Evolutionary conservation across 53 echinoderm and acorn worm genomes (phyloP), one percentile per base, ranked within the genome.

Genomic region (Crossaster papposus): DNA sequence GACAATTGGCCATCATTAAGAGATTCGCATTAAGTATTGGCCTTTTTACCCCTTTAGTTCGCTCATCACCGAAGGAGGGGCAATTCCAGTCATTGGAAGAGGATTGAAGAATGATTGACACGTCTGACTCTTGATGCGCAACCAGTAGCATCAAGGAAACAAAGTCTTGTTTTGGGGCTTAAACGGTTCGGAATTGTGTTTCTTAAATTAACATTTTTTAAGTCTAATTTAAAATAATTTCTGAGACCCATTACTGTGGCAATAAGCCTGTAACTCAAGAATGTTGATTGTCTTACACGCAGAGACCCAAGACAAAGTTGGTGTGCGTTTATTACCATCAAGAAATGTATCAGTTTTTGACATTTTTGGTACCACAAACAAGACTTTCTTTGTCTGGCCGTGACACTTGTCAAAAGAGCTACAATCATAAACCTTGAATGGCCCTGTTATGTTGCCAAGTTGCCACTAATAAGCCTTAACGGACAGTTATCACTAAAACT

Each of bases 1-100:
- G 85, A 87, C 87, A 87, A 87, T 77, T 76, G 87, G 54, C 23
- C 74, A 58, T 87, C 87, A 87, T 87, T 87, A 87, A 72, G n/a
- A 38, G 33, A 30, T 12, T 23, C 51, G 51, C 64, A 81, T n/a
- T n/a, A 85, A 72, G 85, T 33, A 36, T 35, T 72, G 87, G 15
- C 36, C 87, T 72, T 76, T 87, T 80, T n/a, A n/a, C 44, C 44
- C 44, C 80, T 55, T 87, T 87, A 35, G 75, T 87, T 76, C 76
- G 35, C 63, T 87, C 14, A 55, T 76, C 76, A 87, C 36, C 14
- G 75, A 54, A 36, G 87, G 87, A 87, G 87, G 87, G 63, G 87
- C 87, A 87, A 62, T 51, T 63, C 15, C 36, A 54, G 35, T 65
- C 33, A 75, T 76, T 37, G 33, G 55, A 87, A 36, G 20, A 32